Evolutionary conservation across 2,888 invertebrate genomes (phyloP).

Genomic region (Dynastes grantii): DNA sequence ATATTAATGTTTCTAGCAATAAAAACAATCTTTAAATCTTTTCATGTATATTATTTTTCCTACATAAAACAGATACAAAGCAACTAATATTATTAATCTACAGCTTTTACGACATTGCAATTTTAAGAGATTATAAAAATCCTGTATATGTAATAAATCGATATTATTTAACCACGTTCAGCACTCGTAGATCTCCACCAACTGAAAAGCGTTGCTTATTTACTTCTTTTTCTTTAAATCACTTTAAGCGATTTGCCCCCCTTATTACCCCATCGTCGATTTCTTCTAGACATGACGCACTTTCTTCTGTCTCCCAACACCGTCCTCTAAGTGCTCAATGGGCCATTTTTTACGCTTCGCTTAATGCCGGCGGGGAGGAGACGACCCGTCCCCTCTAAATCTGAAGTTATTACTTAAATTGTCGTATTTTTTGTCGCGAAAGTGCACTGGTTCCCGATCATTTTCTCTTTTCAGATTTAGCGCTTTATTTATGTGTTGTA

Average conservation of each 20-base stretch:
- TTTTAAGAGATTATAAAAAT: no score
- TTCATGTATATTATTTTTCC: no score
- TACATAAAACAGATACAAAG: no score
- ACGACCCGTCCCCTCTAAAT: constrained; percentile 52
- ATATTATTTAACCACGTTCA: no score
- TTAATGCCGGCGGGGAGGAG: constrained; percentile 63
- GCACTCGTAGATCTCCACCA: no score
- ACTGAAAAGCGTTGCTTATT: no score
- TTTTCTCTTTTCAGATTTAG: constrained; percentile 6
- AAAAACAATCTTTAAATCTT: no score
- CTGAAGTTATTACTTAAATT: constrained; percentile 51
- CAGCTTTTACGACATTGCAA: no score
- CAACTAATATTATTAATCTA: no score
- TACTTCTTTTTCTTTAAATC: no score
- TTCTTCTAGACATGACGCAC: constrained; percentile 23
- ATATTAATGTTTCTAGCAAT: no score
- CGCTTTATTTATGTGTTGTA: not conserved
- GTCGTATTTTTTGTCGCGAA: constrained; percentile 35
- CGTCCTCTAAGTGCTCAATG: constrained; percentile 66
- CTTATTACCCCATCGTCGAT: not conserved
- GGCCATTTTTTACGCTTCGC: constrained; percentile 68
- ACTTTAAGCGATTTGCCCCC: not conserved
- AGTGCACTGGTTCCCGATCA: constrained; percentile 8
- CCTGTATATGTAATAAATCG: no score
- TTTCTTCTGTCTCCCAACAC: constrained; percentile 2